Conservation (phyloP, 1,140 invertebrate species). For the Bacillus rossius region DNA sequence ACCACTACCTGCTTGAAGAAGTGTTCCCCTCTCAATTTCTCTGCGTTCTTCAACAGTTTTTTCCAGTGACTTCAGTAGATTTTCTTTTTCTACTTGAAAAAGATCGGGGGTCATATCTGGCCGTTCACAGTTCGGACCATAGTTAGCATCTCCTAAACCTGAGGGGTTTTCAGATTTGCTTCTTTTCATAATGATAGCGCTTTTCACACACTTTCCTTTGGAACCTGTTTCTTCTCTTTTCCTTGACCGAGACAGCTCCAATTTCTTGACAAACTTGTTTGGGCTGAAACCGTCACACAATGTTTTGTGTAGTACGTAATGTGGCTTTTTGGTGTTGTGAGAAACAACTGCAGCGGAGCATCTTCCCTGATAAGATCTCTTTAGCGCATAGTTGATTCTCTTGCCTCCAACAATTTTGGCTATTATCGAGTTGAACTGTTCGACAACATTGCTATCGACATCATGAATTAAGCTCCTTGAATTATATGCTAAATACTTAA, state of each 20-base stretch:
- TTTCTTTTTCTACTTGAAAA: not conserved
- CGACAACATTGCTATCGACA: conserved; percentile 16
- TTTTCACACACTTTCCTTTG: not conserved
- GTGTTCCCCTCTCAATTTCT: conserved; percentile 25
- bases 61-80: conserved; percentile 11
- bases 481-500: conserved; percentile 2
- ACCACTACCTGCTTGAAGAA: conserved; percentile 24
- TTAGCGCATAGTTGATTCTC: conserved; percentile 13
- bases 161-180: not conserved
- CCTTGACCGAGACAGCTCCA: not conserved
- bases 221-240: not conserved
- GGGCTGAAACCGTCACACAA: conserved; percentile 4
- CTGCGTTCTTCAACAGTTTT: conserved; percentile 17
- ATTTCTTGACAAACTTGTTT: not conserved
- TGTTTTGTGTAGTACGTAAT: conserved; percentile 10
- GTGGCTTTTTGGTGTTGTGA: conserved; percentile 13
- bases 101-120: conserved; percentile 14
- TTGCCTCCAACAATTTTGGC: conserved; percentile 19
- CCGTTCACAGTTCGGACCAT: conserved; percentile 20
- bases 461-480: conserved; percentile 10
- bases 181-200: not conserved
- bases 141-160: conserved; percentile 18
- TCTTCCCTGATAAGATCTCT: conserved; percentile 9
- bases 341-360: conserved; percentile 16
- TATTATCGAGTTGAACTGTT: conserved; percentile 16